A percentile compares a stretch with the other conserved stretches of the same genome.
phyloP scores from a whole-genome alignment of 2,888 invertebrate genomes.

The Noctua comes region DNA sequence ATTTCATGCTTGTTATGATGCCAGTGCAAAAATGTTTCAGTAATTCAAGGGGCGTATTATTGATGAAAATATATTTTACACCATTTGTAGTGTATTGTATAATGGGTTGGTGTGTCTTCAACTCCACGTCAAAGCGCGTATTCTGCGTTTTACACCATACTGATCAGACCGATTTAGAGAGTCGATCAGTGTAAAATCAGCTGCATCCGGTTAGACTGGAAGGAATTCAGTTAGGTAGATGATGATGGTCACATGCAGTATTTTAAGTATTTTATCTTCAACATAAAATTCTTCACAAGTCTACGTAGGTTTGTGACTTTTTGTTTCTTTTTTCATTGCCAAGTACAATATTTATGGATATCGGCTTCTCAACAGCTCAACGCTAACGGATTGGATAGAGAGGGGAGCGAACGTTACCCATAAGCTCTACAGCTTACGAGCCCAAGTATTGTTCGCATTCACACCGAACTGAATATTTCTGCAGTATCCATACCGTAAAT shows the following conservation, averaged over 20 bases:
- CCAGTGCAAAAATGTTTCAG: neutral
- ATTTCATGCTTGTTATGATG: neutral
- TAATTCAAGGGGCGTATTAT: neutral
- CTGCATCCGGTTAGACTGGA: neutral
- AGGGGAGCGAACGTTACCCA: neutral
- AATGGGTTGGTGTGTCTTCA: too few relatives aligned
- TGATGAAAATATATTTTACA: neutral
- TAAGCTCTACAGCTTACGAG: slow-evolving; percentile 13
- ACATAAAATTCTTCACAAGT: neutral
- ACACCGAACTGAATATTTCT: neutral
- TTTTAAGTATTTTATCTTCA: neutral
- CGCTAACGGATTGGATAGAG: neutral
- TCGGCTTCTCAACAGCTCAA: slow-evolving; percentile 8
- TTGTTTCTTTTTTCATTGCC: slow-evolving; percentile 3
- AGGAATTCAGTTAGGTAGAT: neutral
- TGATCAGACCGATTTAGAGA: neutral
- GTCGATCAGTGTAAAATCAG: neutral
- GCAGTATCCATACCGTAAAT: neutral
- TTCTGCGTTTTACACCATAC: too few relatives aligned
- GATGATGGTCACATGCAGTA: neutral
- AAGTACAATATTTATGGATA: neutral
- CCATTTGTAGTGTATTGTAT: too few relatives aligned
- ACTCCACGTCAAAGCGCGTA: too few relatives aligned
- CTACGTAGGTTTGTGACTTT: neutral
- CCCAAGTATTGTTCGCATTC: neutral